Conservation (phyloP, 1,140 invertebrate species). For the Manduca sexta region DNA sequence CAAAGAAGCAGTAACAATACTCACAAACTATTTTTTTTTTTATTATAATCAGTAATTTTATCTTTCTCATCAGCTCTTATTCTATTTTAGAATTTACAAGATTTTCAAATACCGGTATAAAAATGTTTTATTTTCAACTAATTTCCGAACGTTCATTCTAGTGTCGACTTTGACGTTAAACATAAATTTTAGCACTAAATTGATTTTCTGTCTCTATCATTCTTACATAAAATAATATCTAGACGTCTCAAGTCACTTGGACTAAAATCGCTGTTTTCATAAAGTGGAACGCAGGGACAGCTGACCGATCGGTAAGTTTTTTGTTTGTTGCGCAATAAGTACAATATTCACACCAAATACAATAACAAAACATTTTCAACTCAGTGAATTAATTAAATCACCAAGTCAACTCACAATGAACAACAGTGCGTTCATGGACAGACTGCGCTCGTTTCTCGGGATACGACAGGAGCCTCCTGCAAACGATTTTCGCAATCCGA, state of each 20-base stretch:
- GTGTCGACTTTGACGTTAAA: not conserved
- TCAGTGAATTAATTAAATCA: slow-evolving; percentile 12
- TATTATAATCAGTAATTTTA: too few species aligned
- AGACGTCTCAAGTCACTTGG: not conserved
- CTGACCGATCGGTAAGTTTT: slow-evolving; percentile 11
- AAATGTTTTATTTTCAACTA: not conserved
- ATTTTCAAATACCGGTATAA: not conserved
- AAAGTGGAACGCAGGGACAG: slow-evolving; percentile 12
- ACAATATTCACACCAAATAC: slow-evolving; percentile 11
- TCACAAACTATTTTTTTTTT: too few species aligned
- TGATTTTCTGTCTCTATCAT: not conserved
- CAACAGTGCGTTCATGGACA: slow-evolving; percentile 42
- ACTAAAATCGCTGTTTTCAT: not conserved
- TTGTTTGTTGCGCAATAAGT: slow-evolving; percentile 62
- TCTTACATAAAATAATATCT: not conserved
- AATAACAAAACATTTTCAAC: slow-evolving; percentile 1
- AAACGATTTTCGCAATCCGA: slow-evolving; percentile 65
- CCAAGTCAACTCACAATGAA: slow-evolving; percentile 30
- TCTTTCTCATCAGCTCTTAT: too few species aligned
- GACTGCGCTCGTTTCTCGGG: slow-evolving; percentile 49
- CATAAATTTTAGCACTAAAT: not conserved
- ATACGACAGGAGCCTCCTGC: slow-evolving; percentile 40
- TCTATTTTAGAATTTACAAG: too few species aligned
- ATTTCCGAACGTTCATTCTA: not conserved
- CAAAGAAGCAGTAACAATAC: too few species aligned